Evolutionary conservation across 2,888 invertebrate species (phyloP).

Genomic region (Melinaea marsaeus): DNA sequence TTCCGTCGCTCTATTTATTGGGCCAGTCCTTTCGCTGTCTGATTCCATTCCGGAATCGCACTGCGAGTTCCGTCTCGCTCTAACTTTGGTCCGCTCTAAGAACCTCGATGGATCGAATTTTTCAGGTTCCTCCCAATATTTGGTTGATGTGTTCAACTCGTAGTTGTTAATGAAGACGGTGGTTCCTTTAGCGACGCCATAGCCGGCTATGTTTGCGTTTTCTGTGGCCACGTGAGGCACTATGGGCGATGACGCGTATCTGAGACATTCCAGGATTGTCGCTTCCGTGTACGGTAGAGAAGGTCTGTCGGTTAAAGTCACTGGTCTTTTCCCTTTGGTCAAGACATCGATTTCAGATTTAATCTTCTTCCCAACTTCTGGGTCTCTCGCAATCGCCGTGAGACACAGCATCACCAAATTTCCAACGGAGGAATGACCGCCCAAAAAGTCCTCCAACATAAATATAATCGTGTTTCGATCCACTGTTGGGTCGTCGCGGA

Average conservation of each 20-base stretch:
- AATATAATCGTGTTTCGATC: constrained; percentile 88
- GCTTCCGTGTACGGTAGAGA: constrained; percentile 89
- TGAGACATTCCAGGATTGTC: constrained; percentile 86
- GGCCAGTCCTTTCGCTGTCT: constrained; percentile 56
- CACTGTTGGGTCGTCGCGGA: constrained; percentile 81
- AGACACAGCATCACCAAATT: constrained; percentile 88
- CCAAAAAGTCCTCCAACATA: constrained; percentile 91
- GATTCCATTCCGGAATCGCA: constrained; percentile 79
- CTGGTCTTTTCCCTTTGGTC: constrained; percentile 75
- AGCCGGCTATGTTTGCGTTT: constrained; percentile 84
- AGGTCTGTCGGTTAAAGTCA: constrained; percentile 81
- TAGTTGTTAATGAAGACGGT: constrained; percentile 91
- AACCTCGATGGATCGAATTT: constrained; percentile 88
- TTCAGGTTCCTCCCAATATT: constrained; percentile 85
- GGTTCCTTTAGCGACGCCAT: constrained; percentile 85
- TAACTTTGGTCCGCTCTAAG: constrained; percentile 68
- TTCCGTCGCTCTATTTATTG: constrained; percentile 44
- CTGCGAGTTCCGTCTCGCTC: constrained; percentile 61
- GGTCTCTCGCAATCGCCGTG: constrained; percentile 82
- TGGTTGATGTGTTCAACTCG: constrained; percentile 84
- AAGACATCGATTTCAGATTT: constrained; percentile 82
- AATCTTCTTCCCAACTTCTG: constrained; percentile 80
- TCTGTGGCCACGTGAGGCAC: constrained; percentile 93
- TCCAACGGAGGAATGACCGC: constrained; percentile 92
- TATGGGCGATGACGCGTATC: constrained; percentile 91